phyloP scores from a whole-genome alignment of 2,888 invertebrate genomes.

The Orthosia incerta region DNA sequence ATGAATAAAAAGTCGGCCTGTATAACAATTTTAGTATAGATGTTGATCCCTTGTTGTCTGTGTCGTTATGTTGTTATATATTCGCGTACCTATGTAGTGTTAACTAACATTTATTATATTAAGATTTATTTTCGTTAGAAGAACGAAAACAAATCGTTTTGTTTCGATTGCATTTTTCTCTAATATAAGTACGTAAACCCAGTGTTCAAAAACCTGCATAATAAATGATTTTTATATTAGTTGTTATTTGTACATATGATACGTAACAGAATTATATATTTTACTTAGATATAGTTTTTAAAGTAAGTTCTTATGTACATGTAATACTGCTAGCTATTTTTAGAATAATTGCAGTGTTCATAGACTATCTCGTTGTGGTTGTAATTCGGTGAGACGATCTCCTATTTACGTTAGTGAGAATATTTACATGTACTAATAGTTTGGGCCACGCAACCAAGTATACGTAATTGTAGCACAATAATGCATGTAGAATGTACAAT shows the following conservation, averaged over 20 bases:
- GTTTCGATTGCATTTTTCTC: constrained; percentile 20
- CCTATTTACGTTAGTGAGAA: neutral
- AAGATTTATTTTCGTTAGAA: neutral
- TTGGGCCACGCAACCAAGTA: neutral
- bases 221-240: constrained; percentile 18
- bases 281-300: constrained; percentile 16
- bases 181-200: constrained; percentile 10
- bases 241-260: constrained; percentile 25
- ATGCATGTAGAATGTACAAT: neutral
- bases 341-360: neutral
- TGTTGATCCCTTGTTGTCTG: constrained; percentile 36
- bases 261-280: constrained; percentile 26
- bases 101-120: neutral
- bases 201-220: constrained; percentile 37
- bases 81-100: constrained; percentile 26
- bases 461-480: neutral
- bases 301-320: constrained; percentile 10
- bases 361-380: neutral
- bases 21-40: constrained; percentile 16
- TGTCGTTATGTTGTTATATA: constrained; percentile 48
- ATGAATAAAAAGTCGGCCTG: neutral
- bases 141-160: neutral
- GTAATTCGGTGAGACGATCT: neutral
- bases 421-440: neutral
- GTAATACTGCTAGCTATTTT: constrained; percentile 3